Conservation (phyloP, 2,888 invertebrate species). For the Diplolepis rosae region DNA sequence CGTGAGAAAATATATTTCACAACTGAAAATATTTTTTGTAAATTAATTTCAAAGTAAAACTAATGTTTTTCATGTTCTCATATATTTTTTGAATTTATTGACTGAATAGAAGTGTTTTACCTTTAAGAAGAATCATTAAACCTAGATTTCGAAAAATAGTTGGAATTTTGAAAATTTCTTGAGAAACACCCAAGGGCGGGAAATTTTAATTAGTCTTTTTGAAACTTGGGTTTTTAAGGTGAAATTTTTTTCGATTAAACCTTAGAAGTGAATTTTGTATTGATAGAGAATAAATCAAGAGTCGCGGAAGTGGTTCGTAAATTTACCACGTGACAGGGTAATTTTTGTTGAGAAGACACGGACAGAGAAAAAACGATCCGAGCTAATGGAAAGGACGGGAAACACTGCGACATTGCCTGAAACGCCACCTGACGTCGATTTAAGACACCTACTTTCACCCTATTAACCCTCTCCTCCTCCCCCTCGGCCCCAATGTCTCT, state of each 20-base stretch:
- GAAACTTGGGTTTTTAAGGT: neutral
- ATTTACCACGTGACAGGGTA: neutral
- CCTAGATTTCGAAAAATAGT: neutral
- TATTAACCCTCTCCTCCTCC: constrained; percentile 37
- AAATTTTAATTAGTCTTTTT: neutral
- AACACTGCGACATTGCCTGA: constrained; percentile 67
- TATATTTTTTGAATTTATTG: no score
- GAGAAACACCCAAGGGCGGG: neutral
- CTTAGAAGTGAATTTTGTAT: neutral
- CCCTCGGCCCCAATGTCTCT: no score
- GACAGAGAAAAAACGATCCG: constrained; percentile 65
- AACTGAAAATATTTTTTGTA: no score
- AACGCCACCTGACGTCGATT: constrained; percentile 63
- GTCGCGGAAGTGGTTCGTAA: neutral
- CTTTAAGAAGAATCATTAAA: neutral
- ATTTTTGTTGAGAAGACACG: constrained; percentile 41
- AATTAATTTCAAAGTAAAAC: no score
- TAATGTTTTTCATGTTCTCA: no score
- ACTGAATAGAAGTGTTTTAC: no score
- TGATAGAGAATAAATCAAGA: neutral
- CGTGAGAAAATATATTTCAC: no score
- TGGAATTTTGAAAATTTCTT: neutral
- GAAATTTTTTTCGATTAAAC: neutral
- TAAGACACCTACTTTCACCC: constrained; percentile 44
- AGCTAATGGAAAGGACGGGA: constrained; percentile 61